A percentile compares a stretch with the other conserved stretches of the same genome.
These are phyloP conservation scores for crab-eating macaque (Macaca fascicularis) DNA, from an alignment of 2,113 vertebrate species.

Conservation along the genomic window T2T-MFA8v1.1 NC_088375.1:227331001-227331500, in stretches of 20 bases:
- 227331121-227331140: background rate
- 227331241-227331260: conserved; percentile 85
- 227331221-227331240: conserved; percentile 92
- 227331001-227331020: background rate
- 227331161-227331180: conserved; percentile 88
- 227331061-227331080: background rate
- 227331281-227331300: too few relatives aligned
- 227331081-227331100: background rate
- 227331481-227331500: background rate
- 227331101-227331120: background rate
- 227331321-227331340: conserved; percentile 45
- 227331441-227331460: background rate
- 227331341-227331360: conserved; percentile 30
- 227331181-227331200: conserved; percentile 88
- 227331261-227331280: conserved; percentile 80
- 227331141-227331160: conserved; percentile 78
- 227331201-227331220: conserved; percentile 89
- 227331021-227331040: conserved; percentile 24
- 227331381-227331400: conserved; percentile 53
- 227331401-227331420: background rate
- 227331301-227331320: background rate
- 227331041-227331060: conserved; percentile 65
- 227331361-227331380: background rate
- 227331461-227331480: conserved; percentile 27
- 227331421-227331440: conserved; percentile 1